A percentile compares a stretch with the other conserved stretches of the same genome.
These are phyloP conservation scores for Onychorhynchus coronatus DNA, from an alignment of 2,113 vertebrate genomes.

Conservation along the genomic window DNA sequence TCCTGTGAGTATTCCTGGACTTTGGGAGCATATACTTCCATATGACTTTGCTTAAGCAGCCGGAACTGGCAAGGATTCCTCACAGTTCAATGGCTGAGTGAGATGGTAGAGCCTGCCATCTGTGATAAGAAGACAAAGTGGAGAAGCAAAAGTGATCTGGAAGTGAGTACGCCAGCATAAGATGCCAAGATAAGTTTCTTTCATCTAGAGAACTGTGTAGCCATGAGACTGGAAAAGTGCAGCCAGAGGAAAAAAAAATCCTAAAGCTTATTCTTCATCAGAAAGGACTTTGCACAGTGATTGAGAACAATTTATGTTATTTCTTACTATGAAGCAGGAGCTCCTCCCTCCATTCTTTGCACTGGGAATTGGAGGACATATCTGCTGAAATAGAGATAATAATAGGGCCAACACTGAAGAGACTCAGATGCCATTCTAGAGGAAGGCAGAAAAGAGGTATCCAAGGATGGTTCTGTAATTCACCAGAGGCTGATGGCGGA, in stretches of 20 bases:
- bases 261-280: not conserved
- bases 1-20: slow-evolving; percentile 34
- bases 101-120: slow-evolving; percentile 44
- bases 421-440: not conserved
- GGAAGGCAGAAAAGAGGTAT: not conserved
- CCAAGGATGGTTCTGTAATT: not conserved
- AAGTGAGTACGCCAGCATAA: not conserved
- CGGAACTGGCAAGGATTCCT: not conserved
- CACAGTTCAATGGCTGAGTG: not conserved
- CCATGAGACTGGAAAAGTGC: slow-evolving; percentile 11
- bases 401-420: not conserved
- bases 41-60: slow-evolving; percentile 31
- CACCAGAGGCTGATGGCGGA: accelerated
- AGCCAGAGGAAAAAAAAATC: not conserved
- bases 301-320: not conserved
- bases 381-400: not conserved
- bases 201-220: not conserved
- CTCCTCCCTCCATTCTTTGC: not conserved
- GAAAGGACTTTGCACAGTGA: not conserved
- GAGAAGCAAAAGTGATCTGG: slow-evolving; percentile 17
- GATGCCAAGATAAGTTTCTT: slow-evolving; percentile 45
- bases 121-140: slow-evolving; percentile 21
- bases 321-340: not conserved
- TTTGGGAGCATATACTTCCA: not conserved
- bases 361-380: not conserved